Evolutionary conservation across 64 coral and sea anemone genomes (phyloP).

Genomic region (Trachythela sp.): DNA sequence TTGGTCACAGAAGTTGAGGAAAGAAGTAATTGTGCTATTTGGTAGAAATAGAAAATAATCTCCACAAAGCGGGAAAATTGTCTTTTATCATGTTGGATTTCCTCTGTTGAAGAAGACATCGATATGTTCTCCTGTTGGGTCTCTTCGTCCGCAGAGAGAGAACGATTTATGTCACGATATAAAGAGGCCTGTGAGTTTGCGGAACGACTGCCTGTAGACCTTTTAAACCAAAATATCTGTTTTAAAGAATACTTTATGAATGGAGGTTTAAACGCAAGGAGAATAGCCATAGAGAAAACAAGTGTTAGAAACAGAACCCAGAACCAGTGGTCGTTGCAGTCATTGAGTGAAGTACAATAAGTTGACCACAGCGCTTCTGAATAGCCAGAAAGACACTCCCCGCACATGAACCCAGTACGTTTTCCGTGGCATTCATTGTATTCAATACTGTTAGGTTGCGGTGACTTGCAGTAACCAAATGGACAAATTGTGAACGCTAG

Average conservation of each 20-base stretch:
- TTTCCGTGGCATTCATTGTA: slow-evolving; percentile 40
- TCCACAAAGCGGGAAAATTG: slow-evolving; percentile 21
- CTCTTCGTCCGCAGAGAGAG: too few relatives aligned
- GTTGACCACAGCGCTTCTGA: slow-evolving; percentile 40
- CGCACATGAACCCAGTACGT: slow-evolving; percentile 26
- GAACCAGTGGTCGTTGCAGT: slow-evolving; percentile 35
- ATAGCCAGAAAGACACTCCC: slow-evolving; percentile 12
- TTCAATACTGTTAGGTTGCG: background rate
- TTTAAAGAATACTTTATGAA: background rate
- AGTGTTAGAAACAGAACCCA: slow-evolving; percentile 11
- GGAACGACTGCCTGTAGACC: too few relatives aligned
- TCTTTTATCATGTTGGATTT: slow-evolving; percentile 3
- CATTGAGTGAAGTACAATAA: slow-evolving; percentile 1
- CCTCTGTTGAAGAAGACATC: slow-evolving; percentile 23
- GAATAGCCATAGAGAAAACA: slow-evolving; percentile 1
- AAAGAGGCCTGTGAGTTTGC: background rate
- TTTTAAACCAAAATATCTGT: slow-evolving; percentile 29
- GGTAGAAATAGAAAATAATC: slow-evolving; percentile 39
- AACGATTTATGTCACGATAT: background rate
- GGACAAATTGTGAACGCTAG: too few relatives aligned
- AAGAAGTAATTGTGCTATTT: slow-evolving; percentile 33
- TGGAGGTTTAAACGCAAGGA: slow-evolving; percentile 30
- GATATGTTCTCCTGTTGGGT: background rate
- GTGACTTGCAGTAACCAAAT: background rate
- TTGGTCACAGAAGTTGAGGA: background rate